phyloP scores from a whole-genome alignment of 30 jellyfish, hydroid and myxozoan species.

The Pseudorhiza aurosa region DNA sequence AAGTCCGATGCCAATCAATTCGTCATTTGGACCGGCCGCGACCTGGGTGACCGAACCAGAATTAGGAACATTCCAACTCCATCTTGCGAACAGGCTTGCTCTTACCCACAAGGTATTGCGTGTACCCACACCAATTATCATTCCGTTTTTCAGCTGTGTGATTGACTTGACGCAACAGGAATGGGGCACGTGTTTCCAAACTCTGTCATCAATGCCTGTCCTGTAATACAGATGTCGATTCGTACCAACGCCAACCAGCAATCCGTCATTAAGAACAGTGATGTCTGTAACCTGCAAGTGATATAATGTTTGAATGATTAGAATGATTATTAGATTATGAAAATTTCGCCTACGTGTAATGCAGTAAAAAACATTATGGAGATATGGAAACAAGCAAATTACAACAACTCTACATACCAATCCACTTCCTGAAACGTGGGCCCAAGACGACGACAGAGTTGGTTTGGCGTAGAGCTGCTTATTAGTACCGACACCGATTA shows the following conservation, averaged over 20 bases:
- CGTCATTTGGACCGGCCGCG: not conserved
- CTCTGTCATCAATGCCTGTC: not conserved
- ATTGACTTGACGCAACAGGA: conserved; percentile 52
- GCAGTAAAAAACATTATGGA: too few species aligned
- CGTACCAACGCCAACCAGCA: conserved; percentile 28
- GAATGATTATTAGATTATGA: too few species aligned
- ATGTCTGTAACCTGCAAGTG: conserved; percentile 9
- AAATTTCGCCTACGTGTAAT: too few species aligned
- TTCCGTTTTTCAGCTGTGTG: conserved; percentile 21
- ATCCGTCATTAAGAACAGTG: conserved; percentile 3
- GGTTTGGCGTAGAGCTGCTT: conserved; percentile 3
- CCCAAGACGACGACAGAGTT: conserved; percentile 3
- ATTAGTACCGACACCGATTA: conserved; percentile 12
- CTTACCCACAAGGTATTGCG: conserved; percentile 1
- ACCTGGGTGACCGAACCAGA: conserved; percentile 7
- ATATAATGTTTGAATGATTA: too few species aligned
- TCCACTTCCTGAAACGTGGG: conserved; percentile 12
- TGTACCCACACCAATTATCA: conserved; percentile 37
- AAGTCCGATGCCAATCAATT: conserved; percentile 10
- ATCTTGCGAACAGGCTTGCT: not conserved
- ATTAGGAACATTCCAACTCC: not conserved
- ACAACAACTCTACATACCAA: conserved; percentile 7
- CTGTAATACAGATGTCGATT: conserved; percentile 1
- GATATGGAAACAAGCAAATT: too few species aligned
- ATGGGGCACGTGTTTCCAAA: conserved; percentile 9